Evolutionary conservation across 1,140 invertebrate genomes (phyloP).

Genomic region (Macrotrachela quadricornifera): DNA sequence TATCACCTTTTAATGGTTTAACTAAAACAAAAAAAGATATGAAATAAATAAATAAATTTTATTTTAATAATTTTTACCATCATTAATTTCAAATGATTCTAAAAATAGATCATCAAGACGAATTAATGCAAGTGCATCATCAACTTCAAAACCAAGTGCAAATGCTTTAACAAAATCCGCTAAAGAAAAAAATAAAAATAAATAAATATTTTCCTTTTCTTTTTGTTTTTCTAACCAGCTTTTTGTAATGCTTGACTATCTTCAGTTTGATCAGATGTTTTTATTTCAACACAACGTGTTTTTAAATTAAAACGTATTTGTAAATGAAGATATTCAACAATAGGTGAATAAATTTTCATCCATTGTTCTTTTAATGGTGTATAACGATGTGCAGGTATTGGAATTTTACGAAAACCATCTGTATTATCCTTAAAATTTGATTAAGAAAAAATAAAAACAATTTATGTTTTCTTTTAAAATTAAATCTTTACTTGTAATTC

Average conservation of each 20-base stretch:
- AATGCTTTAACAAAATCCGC: slow-evolving; percentile 95
- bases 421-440: too few relatives aligned
- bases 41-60: not conserved
- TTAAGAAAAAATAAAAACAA: too few relatives aligned
- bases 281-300: slow-evolving; percentile 66
- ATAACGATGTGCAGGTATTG: slow-evolving; percentile 54
- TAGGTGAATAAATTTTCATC: slow-evolving; percentile 83
- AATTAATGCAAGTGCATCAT: slow-evolving; percentile 73
- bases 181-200: slow-evolving; percentile 30
- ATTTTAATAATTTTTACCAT: slow-evolving; percentile 34
- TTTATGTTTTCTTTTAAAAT: too few relatives aligned
- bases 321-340: slow-evolving; percentile 78
- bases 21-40: slow-evolving; percentile 36
- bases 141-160: slow-evolving; percentile 69
- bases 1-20: slow-evolving; percentile 79
- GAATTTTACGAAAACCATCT: slow-evolving; percentile 30
- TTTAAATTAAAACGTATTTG: slow-evolving; percentile 86
- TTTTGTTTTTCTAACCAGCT: too few relatives aligned
- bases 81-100: slow-evolving; percentile 85
- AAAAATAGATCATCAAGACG: slow-evolving; percentile 88
- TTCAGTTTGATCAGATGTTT: slow-evolving; percentile 1
- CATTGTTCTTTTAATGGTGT: slow-evolving; percentile 83
- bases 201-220: too few relatives aligned
- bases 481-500: too few relatives aligned
- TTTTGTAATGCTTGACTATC: too few relatives aligned